Evolutionary conservation across 1,140 invertebrate species (phyloP), one percentile per base, ranked within the genome.

Genomic region (Macrocentrus cingulum): DNA sequence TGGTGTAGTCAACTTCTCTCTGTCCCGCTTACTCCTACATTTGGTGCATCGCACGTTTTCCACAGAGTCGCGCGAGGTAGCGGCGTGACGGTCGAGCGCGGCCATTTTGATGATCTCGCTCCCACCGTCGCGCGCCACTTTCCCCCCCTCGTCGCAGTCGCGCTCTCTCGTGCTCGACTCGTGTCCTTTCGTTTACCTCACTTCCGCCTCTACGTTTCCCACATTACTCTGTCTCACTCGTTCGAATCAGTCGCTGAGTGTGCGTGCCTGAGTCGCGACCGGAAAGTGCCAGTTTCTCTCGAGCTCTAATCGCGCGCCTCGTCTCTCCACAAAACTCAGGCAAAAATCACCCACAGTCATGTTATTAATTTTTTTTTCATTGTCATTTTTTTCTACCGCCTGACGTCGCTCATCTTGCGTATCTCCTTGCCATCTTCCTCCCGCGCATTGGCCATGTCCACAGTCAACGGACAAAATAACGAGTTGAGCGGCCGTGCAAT

Each of bases 81-180:
- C 71, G 72, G 69, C 71, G 72, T 74, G 67, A 68, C 69, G 72
- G 63, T 71, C 68, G 71, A 66, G 74, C n/a, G n/a, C 75, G 74
- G 75, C 75, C 74, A 77, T 77, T 77, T 76, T 77, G 74, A 76
- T 77, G 75, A 76, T 75, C 73, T 52, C 57, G 72, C 73, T 73
- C 69, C 57, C 50, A 59, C 56, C 34, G 59, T 55, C 54, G 60
- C 57, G 53, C 60, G 58, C 49, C 60, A 57, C 56, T 49, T 57
- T 34, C 57, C 60, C 59, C 52, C 56, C 25, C 9, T n/a, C n/a
- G 4, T 29, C 25, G 25, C 53, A 52, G 37, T 2, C 59, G 13
- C 22, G 11, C 32, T 48, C 46, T 52, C 46, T 58, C 37, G 44
- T 18, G 15, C 44, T 49, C 13, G 25, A 29, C 52, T 41, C 45